phyloP scores from a whole-genome alignment of 2,113 vertebrate species.

The Leiothrix lutea region DNA sequence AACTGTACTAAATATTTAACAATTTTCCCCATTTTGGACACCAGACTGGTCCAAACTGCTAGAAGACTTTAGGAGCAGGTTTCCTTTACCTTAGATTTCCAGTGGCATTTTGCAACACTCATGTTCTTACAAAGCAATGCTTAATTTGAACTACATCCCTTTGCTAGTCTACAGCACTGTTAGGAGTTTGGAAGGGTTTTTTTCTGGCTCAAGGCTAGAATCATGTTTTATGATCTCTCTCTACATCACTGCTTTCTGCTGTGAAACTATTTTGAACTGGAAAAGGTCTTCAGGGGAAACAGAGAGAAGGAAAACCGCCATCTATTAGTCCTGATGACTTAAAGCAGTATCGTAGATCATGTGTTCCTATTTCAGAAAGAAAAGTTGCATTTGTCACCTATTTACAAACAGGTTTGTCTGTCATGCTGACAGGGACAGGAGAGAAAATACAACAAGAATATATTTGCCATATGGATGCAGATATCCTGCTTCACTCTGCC shows the following conservation, averaged over 20 bases:
- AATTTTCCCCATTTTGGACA: not conserved
- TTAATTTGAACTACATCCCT: not conserved
- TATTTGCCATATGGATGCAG: fast-evolving
- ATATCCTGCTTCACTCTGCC: not conserved
- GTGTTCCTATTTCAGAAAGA: not conserved
- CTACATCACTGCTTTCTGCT: not conserved
- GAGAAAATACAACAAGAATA: not conserved
- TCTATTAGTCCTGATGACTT: not conserved
- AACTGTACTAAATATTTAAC: not conserved
- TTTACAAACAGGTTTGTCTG: not conserved
- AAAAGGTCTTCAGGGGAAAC: not conserved
- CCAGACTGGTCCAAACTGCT: not conserved
- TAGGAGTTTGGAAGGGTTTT: not conserved
- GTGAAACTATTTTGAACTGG: not conserved
- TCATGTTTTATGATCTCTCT: not conserved
- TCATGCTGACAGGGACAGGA: not conserved
- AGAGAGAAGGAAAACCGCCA: not conserved
- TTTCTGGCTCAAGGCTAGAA: not conserved
- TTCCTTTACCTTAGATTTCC: not conserved
- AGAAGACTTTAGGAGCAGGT: not conserved
- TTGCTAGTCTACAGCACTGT: not conserved
- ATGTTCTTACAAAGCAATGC: not conserved
- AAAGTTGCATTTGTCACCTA: not conserved
- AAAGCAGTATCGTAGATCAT: not conserved
- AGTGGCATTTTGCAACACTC: not conserved